Evolutionary conservation across 1,140 invertebrate species (phyloP), one percentile per base, ranked within the genome.

Genomic region (Oryzaephilus surinamensis): DNA sequence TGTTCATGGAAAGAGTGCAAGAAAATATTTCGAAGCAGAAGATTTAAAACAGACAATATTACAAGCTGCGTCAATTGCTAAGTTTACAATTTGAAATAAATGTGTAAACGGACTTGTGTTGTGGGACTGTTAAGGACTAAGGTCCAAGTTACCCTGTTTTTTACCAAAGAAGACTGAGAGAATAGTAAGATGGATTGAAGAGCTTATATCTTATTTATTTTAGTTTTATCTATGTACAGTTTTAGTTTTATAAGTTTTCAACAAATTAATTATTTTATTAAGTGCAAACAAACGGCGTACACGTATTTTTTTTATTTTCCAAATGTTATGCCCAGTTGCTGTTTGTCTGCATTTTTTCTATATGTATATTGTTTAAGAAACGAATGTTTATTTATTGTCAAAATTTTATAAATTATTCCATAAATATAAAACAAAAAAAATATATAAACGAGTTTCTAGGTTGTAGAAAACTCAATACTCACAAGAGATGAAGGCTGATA

Each of bases 151-250:
- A 59, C 54, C 57, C 30, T 7, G 10, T 38, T 40, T 48, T 48
- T 50, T 41, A 59, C 57, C 57, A 59, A 59, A 59, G 57, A 59
- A 59, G 57, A 59, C 57, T 59, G 57, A 59, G 46, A 39, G 52
- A 55, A 50, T 52, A 49, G 44, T 38, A 48, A 43, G 34, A 50
- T 47, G 34, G 46, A 45, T 34, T 38, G 36, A 51, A n/a, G n/a
- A n/a, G n/a, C n/a, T n/a, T n/a, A n/a, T n/a, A n/a, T n/a, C n/a
- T n/a, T n/a, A n/a, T n/a, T n/a, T n/a, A n/a, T n/a, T n/a, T n/a
- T n/a, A n/a, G n/a, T n/a, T n/a, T n/a, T n/a, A n/a, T n/a, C n/a
- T n/a, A n/a, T n/a, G n/a, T n/a, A n/a, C n/a, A n/a, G n/a, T n/a
- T n/a, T n/a, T n/a, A n/a, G n/a, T n/a, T n/a, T n/a, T n/a, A n/a